phyloP scores from a whole-genome alignment of 2,797 vertebrate species.

The Rhinophrynus dorsalis region DNA sequence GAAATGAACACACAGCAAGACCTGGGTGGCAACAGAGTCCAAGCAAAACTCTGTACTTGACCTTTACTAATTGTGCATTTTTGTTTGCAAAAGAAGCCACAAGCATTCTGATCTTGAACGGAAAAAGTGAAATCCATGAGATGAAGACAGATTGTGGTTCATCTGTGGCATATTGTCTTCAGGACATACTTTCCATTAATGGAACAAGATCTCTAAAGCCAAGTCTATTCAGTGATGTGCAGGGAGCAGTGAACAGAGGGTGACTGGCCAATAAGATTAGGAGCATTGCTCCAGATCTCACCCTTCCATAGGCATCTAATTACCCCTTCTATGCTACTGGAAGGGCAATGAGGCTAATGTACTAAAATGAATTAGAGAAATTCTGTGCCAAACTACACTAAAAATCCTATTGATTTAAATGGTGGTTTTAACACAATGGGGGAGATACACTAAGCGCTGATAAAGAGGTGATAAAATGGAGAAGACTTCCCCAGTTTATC shows the following conservation, averaged over 20 bases:
- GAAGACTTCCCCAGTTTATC: too few species aligned
- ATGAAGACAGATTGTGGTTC: constrained; percentile 21
- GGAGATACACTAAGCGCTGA: too few species aligned
- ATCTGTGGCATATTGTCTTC: constrained; percentile 23
- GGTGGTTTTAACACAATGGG: too few species aligned
- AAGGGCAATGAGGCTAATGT: too few species aligned
- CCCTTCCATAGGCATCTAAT: too few species aligned
- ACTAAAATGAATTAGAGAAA: too few species aligned
- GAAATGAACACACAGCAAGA: background rate
- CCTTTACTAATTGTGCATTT: background rate
- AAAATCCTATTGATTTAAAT: too few species aligned
- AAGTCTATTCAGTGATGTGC: background rate
- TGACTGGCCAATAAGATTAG: background rate
- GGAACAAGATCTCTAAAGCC: constrained; percentile 9
- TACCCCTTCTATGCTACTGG: too few species aligned
- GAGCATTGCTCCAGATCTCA: background rate
- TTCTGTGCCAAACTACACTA: too few species aligned
- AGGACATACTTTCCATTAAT: constrained; percentile 38
- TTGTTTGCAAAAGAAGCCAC: constrained; percentile 4
- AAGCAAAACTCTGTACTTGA: background rate
- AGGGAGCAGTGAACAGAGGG: background rate
- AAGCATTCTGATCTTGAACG: constrained; percentile 12
- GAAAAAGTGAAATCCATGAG: constrained; percentile 22
- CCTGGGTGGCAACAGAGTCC: background rate
- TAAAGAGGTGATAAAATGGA: too few species aligned